Conservation (phyloP, 2,888 invertebrate genomes). For the Epirrhoe alternata region DNA sequence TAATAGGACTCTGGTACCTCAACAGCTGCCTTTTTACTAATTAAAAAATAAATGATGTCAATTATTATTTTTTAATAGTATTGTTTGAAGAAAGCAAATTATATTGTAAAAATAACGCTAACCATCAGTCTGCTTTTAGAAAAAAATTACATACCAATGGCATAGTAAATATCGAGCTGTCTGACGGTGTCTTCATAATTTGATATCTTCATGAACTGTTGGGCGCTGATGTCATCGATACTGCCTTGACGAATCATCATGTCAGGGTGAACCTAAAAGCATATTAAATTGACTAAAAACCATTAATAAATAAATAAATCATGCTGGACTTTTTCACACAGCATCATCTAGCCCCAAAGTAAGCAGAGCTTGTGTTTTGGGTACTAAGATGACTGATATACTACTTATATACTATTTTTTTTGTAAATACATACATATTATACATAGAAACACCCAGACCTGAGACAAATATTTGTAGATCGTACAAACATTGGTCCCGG, state of each 20-base stretch:
- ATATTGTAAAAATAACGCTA: conserved; percentile 50
- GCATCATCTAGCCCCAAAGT: too few relatives aligned
- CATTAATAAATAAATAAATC: too few relatives aligned
- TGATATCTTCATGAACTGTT: conserved; percentile 91
- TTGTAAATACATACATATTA: too few relatives aligned
- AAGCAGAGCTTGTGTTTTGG: too few relatives aligned
- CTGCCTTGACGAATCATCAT: conserved; percentile 86
- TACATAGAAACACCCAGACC: too few relatives aligned
- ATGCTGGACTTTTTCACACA: too few relatives aligned
- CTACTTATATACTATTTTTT: too few relatives aligned
- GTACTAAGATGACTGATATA: too few relatives aligned
- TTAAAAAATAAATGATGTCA: background rate
- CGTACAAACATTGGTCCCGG: too few relatives aligned
- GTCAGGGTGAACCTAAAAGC: conserved; percentile 62
- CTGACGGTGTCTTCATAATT: conserved; percentile 96
- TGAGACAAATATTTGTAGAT: too few relatives aligned
- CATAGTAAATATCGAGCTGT: conserved; percentile 97
- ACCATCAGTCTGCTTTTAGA: background rate
- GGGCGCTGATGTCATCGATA: conserved; percentile 91
- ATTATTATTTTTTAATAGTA: background rate
- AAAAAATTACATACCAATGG: conserved; percentile 89
- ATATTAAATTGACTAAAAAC: conserved; percentile 5
- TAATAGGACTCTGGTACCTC: conserved; percentile 96
- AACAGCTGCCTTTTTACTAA: conserved; percentile 96
- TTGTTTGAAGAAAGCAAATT: background rate